Evolutionary conservation across 2,888 invertebrate species (phyloP), one percentile per base, ranked within the genome.

Genomic region (Torymus tubicola): DNA sequence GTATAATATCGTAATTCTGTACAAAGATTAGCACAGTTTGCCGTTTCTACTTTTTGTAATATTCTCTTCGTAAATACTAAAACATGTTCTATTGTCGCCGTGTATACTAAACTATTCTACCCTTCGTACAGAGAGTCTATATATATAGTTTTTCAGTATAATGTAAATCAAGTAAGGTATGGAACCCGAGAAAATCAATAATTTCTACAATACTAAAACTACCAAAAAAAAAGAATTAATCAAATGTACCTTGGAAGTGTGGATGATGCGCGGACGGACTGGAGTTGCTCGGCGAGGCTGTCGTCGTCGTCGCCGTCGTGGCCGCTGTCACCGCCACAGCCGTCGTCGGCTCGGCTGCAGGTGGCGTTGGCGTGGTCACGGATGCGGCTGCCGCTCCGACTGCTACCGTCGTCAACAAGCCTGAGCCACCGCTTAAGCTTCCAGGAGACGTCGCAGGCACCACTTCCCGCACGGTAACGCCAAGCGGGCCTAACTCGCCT

Each of bases 371-470:
- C 5, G 88, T 87, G 65, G 88, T 87, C n/a, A 88, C 89, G 50
- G 88, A 85, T 50, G 89, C 88, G 60, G 89, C 88, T 78, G 90
- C 89, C 73, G 90, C 42, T 1, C 42, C 42, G 8, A 42, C 86
- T 52, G 89, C 88, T 60, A 89, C 88, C 79, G 90, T 90, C 73
- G 90, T 90, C 69, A 91, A 85, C 83, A 90, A 85, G 63, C 90
- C 89, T 61, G 90, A 88, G 21, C 90, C 90, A 42, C 87, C 84
- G 84, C 88, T 89, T 42, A 88, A 84, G 83, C 88, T 90, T 53
- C 86, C 88, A 8, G 90, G 88, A 24, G 90, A 90, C 57, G 89
- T 88, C 10, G 87, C 84, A 18, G 89, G 88, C 11, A 89, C 86
- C 11, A 87, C 87, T 81, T 90, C 90, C 77, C 90, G 86, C 67